A percentile compares a stretch with the other conserved stretches of the same genome.
Evolutionary conservation across 2,888 invertebrate species (phyloP).

Genomic region (Gryllus longicercus): DNA sequence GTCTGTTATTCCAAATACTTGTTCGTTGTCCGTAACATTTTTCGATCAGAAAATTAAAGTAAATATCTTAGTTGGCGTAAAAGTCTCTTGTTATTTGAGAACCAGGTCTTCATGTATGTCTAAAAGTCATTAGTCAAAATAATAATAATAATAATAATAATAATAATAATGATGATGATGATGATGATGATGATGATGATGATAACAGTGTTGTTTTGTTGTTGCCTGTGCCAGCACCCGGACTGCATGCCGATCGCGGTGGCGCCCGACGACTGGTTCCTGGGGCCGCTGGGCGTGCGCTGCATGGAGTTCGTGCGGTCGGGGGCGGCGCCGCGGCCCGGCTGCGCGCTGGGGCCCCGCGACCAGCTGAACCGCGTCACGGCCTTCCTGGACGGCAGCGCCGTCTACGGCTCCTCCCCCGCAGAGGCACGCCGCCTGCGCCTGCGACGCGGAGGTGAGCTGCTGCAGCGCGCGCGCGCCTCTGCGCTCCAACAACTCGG

Average conservation of each 20-base stretch:
- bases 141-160: no score
- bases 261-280: conserved; percentile 67
- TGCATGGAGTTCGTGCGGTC: conserved; percentile 82
- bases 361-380: conserved; percentile 84
- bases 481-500: no score
- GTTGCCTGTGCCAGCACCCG: conserved; percentile 61
- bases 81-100: no score
- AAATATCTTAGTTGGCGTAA: no score
- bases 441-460: conserved; percentile 67
- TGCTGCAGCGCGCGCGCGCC: not conserved
- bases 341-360: conserved; percentile 76
- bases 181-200: no score
- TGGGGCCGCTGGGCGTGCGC: conserved; percentile 64
- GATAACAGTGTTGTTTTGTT: no score
- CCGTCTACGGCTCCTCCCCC: conserved; percentile 74
- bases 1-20: no score
- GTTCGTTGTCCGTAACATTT: no score
- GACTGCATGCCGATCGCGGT: conserved; percentile 81
- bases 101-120: no score
- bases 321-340: conserved; percentile 72
- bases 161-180: no score
- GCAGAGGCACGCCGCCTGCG: conserved; percentile 70
- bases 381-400: conserved; percentile 76
- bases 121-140: no score
- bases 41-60: no score